Evolutionary conservation across 2,113 vertebrate genomes (phyloP), one percentile per base, ranked within the genome.

Genomic region (Todiramphus chloris): DNA sequence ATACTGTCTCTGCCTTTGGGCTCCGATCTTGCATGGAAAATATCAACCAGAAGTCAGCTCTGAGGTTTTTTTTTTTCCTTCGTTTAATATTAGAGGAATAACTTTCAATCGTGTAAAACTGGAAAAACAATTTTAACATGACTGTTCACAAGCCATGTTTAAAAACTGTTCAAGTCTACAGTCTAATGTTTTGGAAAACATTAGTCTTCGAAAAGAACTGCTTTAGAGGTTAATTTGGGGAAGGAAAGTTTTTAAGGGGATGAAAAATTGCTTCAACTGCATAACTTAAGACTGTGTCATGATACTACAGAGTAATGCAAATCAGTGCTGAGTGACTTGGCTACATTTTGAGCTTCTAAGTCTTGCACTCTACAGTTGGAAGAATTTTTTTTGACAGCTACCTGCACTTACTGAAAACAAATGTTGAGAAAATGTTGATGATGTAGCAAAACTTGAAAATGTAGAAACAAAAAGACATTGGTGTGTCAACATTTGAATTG

Each of bases 151-250:
- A 77, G 23, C 48, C 11, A 3, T 51, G 46, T 81, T 92, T 92
- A 59, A 91, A 86, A 59, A 51, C 35, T 21, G n/a, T 50, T 84
- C n/a, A 87, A 7, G 19, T 83, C 53, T 76, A 44, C 31, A 83
- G 39, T 77, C 16, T 81, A n/a, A 53, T 44, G 44, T 78, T 94
- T 90, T 90, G 69, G 80, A 94, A 95, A 83, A 89, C 51, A n/a
- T 76, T 59, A 58, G 20, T 78, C 44, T 81, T 87, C 41, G 33
- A n/a, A 35, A 88, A 80, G 18, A 74, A 51, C 46, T 67, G 25
- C 0, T 90, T 63, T 83, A 87, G 67, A 86, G 70, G 43, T 93
- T 87, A 53, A 56, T 69, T 64, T 86, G 56, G 30, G 39, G 30
- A 91, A 83, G 39, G 41, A 74, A 56, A 63, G 50, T 43, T 50